Base-by-base conservation (phyloP, 2,113 vertebrate species). In the Osmerus eperlanus region DNA sequence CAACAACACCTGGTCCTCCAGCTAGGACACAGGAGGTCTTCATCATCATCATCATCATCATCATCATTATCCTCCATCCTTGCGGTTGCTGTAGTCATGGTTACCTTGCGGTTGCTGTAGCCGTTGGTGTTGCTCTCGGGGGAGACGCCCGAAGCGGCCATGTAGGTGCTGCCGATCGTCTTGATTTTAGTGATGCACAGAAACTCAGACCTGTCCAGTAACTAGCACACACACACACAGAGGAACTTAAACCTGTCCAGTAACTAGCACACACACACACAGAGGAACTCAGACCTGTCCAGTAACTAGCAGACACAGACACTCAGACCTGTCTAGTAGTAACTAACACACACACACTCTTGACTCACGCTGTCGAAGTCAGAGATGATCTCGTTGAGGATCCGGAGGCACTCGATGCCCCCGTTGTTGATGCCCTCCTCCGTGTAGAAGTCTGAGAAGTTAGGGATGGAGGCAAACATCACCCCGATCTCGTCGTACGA, bases 321-420 rank as follows among this genome's bases (percentile, higher is more conserved):
- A 99, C 21, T 95, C 95, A 0, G 95, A 90, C 25, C 95, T 89
- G 18, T 99, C 97, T 74, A 99, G 79, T 74, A 99, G 79, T 60
- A 99, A 29, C 21, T 3, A 15, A 47, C 63, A 47, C 15, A 29
- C 71, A 91, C 58, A 61, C 51, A 61, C 63, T 54, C 97, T 99
- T 41, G 0, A 84, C 92, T 93, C 85, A 95, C 94, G 1, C 93
- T 94, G 18, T 98, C 97, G 0, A 99, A 99, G 81, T 99, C 97
- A 0, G 96, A 98, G 90, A 98, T 99, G 68, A 98, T 99, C 89
- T 99, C 96, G 0, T 98, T 98, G 76, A 98, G 96, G 86, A 99
- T 98, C 58, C 97, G 87, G 63, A 98, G 91, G 83, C 97, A 98
- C 80, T 98, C 97, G 0, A 99, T 92, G 59, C 97, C 97, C 0